Percentiles rank a stretch among this genome's conserved stretches.
Conservation (phyloP, 2,888 invertebrate species). For the Pammene fasciana region DNA sequence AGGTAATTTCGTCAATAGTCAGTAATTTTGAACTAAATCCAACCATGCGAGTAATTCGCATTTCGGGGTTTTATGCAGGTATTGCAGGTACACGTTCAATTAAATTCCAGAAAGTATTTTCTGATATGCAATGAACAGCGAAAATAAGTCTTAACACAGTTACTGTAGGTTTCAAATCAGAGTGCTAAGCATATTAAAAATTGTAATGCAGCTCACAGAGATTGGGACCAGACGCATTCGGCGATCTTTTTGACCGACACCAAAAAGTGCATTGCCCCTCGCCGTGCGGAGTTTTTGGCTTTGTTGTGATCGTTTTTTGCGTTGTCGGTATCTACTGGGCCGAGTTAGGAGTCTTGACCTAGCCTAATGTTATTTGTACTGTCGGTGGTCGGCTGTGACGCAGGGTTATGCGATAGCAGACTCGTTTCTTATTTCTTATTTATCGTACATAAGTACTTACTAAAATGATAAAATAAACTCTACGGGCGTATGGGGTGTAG, state of each 20-base stretch:
- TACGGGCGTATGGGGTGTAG: neutral
- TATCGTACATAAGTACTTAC: neutral
- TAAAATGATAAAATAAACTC: neutral
- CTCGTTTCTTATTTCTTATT: conserved; percentile 5
- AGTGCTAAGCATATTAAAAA: conserved; percentile 45
- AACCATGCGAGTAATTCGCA: conserved; percentile 29
- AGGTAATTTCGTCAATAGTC: neutral
- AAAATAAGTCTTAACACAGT: conserved; percentile 1
- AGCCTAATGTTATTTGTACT: conserved; percentile 76
- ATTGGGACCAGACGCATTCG: conserved; percentile 58
- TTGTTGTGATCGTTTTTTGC: conserved; percentile 63
- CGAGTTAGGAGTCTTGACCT: conserved; percentile 79
- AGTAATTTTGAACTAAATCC: conserved; percentile 5
- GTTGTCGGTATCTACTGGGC: conserved; percentile 65
- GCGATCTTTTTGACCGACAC: conserved; percentile 69
- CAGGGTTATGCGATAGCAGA: neutral
- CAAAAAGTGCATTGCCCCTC: conserved; percentile 78
- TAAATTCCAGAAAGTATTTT: conserved; percentile 26
- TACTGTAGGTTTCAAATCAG: conserved; percentile 46
- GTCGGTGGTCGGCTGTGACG: conserved; percentile 45
- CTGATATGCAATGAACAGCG: neutral
- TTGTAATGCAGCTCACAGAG: conserved; percentile 69
- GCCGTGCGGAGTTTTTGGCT: conserved; percentile 55
- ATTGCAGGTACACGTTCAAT: conserved; percentile 7
- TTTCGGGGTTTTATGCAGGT: conserved; percentile 40